phyloP scores from a whole-genome alignment of 2,888 invertebrate genomes.

The Epicampocera succincta region DNA sequence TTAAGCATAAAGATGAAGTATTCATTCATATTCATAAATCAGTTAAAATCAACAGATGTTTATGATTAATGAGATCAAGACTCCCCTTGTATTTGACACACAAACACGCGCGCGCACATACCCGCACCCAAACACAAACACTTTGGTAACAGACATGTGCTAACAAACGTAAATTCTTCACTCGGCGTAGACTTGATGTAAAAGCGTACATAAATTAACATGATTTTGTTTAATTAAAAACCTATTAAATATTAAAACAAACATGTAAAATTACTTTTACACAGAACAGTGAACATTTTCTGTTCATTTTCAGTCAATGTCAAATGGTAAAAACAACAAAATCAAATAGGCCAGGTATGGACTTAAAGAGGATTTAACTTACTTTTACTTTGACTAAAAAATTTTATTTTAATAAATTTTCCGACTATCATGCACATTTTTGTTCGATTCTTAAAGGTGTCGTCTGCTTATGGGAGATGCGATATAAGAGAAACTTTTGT shows the following conservation, averaged over 20 bases:
- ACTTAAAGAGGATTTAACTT: too few species aligned
- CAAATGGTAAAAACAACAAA: too few species aligned
- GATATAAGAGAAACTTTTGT: too few species aligned
- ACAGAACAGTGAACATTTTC: conserved; percentile 6
- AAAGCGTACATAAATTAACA: conserved; percentile 56
- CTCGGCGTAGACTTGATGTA: conserved; percentile 13
- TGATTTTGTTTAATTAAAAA: conserved; percentile 61
- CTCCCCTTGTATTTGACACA: conserved; percentile 4
- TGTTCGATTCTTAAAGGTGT: too few species aligned
- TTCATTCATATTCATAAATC: conserved; percentile 64
- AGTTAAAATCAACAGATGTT: conserved; percentile 66
- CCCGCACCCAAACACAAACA: conserved; percentile 7
- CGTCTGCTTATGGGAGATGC: too few species aligned
- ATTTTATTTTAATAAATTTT: too few species aligned
- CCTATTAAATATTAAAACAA: conserved; percentile 51
- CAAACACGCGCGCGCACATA: conserved; percentile 16
- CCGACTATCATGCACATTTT: too few species aligned
- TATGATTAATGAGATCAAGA: conserved; percentile 65
- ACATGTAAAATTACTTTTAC: conserved; percentile 3
- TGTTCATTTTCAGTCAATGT: not conserved
- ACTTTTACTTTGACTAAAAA: too few species aligned
- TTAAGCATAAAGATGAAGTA: conserved; percentile 42
- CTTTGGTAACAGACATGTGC: conserved; percentile 18
- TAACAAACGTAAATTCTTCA: not conserved
- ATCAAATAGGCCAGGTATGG: too few species aligned